A percentile compares a stretch with the other conserved stretches of the same genome.
Conservation (phyloP, 2,113 vertebrate genomes). For the Gnathonemus echidnorhynchus region DNA sequence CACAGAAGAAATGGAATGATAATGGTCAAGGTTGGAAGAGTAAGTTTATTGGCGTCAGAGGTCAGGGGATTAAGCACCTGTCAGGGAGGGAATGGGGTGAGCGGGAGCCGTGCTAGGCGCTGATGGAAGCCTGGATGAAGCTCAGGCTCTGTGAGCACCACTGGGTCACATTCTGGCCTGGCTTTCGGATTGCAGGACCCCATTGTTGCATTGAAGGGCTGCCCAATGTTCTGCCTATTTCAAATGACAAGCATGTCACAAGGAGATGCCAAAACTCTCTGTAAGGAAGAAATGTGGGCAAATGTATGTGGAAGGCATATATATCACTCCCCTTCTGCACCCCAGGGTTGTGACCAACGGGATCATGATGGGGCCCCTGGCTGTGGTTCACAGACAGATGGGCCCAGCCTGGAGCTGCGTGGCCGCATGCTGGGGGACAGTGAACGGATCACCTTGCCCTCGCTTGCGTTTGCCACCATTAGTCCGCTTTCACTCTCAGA, state of each 20-base stretch:
- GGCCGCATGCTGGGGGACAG: neutral
- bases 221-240: neutral
- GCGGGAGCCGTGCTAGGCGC: constrained; percentile 9
- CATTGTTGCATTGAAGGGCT: neutral
- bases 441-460: neutral
- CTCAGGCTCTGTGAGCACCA: constrained; percentile 24
- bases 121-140: constrained; percentile 10
- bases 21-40: constrained; percentile 59
- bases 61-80: constrained; percentile 67
- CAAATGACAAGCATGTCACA: neutral
- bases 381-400: neutral
- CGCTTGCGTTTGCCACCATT: neutral
- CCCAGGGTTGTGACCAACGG: neutral
- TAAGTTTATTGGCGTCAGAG: constrained; percentile 65
- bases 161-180: constrained; percentile 27
- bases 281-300: neutral
- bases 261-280: neutral
- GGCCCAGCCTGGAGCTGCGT: neutral
- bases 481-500: neutral
- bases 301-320: neutral
- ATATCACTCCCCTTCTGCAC: neutral
- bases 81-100: constrained; percentile 44
- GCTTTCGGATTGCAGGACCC: constrained; percentile 28
- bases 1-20: constrained; percentile 52
- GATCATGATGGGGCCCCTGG: neutral